Conservation (phyloP, 2,113 vertebrate genomes). For the Cryptoleucopteryx plumbea region DNA sequence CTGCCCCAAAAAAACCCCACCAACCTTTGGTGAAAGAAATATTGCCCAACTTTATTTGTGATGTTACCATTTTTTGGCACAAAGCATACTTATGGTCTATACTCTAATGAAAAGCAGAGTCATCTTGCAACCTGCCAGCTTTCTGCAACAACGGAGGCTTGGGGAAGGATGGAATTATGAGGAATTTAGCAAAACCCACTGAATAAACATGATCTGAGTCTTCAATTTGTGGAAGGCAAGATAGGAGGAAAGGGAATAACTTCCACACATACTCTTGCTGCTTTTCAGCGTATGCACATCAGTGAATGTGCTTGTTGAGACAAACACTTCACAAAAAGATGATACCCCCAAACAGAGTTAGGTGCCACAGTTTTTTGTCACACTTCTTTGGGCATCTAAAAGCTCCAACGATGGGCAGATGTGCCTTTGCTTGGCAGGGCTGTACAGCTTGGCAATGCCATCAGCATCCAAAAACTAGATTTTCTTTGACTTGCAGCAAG, state of each 20-base stretch:
- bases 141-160: neutral
- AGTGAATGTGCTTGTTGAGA: neutral
- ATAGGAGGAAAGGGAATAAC: neutral
- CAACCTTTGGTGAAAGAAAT: neutral
- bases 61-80: neutral
- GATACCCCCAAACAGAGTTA: neutral
- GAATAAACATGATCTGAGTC: neutral
- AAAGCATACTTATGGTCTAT: neutral
- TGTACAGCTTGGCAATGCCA: neutral
- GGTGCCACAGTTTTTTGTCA: neutral
- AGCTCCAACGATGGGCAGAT: neutral
- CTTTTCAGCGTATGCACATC: neutral
- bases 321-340: neutral
- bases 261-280: neutral
- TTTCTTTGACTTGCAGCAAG: neutral
- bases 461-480: neutral
- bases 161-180: neutral
- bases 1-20: rapidly evolving
- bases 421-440: neutral
- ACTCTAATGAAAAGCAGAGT: neutral
- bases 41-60: neutral
- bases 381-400: neutral
- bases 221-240: neutral
- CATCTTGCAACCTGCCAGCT: neutral
- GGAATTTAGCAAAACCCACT: constrained; percentile 8